A percentile compares a stretch with the other conserved stretches of the same genome.
These are phyloP conservation scores for Gnathonemus longibarbis DNA, from an alignment of 2,113 vertebrate genomes.

Conservation along the genomic window DNA sequence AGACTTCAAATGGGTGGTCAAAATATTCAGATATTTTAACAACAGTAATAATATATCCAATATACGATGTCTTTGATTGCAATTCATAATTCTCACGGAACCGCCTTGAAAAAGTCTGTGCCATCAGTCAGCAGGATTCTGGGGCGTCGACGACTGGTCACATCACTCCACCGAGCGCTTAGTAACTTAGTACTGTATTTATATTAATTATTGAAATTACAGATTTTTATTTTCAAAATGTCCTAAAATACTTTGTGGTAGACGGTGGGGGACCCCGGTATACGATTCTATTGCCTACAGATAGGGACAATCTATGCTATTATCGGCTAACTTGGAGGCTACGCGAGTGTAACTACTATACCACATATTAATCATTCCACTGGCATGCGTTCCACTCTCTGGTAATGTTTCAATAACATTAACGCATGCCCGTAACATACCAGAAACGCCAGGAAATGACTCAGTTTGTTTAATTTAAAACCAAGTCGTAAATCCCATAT, in stretches of 20 bases:
- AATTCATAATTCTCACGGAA: not conserved
- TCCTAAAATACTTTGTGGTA: not conserved
- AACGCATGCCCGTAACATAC: not conserved
- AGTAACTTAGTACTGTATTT: not conserved
- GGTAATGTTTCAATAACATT: not conserved
- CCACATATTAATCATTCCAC: not conserved
- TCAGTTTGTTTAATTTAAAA: not conserved
- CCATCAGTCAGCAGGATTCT: not conserved
- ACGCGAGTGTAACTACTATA: not conserved
- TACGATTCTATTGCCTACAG: not conserved
- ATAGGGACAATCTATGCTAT: not conserved
- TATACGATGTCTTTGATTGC: not conserved
- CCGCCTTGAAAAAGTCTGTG: not conserved
- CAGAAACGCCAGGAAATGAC: not conserved
- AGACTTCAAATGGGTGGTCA: not conserved
- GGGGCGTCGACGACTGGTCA: not conserved
- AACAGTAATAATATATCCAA: not conserved
- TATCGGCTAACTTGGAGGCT: not conserved
- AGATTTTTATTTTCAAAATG: not conserved
- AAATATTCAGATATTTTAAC: not conserved
- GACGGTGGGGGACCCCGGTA: not conserved
- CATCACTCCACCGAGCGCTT: not conserved
- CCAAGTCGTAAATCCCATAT: not conserved
- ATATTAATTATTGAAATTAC: not conserved
- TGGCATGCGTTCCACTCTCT: not conserved